Percentiles rank a stretch among this genome's conserved stretches.
phyloP scores from a whole-genome alignment of 2,888 invertebrate genomes.

The Agrotis ipsilon region DNA sequence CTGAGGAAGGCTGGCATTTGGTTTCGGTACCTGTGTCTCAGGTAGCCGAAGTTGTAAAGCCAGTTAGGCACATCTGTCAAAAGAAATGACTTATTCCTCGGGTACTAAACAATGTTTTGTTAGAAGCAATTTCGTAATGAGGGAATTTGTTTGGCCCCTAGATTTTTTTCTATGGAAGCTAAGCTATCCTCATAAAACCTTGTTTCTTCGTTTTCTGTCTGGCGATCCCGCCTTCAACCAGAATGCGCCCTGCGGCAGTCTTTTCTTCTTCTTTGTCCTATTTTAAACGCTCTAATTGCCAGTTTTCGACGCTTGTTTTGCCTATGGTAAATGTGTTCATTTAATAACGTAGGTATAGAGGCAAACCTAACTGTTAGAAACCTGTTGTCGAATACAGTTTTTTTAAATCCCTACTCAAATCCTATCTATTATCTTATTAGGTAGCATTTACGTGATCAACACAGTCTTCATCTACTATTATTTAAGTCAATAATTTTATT shows the following conservation, averaged over 20 bases:
- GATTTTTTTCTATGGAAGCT: conserved; percentile 24
- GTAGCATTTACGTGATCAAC: neutral
- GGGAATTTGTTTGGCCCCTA: conserved; percentile 15
- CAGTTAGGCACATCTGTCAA: conserved; percentile 37
- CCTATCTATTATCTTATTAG: neutral
- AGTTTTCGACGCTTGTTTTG: conserved; percentile 29
- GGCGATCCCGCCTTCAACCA: conserved; percentile 39
- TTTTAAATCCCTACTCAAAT: no score
- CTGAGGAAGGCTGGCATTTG: conserved; percentile 32
- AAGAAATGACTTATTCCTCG: conserved; percentile 16
- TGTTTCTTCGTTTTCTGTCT: conserved; percentile 50
- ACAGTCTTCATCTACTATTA: neutral
- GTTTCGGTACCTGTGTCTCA: conserved; percentile 54
- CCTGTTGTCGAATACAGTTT: no score
- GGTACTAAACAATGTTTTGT: conserved; percentile 13
- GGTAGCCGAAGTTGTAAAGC: conserved; percentile 44
- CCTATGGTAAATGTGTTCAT: conserved; percentile 11
- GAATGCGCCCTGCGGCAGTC: conserved; percentile 45
- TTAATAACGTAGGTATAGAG: neutral
- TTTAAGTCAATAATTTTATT: no score
- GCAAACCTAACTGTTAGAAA: neutral
- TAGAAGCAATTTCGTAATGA: conserved; percentile 19
- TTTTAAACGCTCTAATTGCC: conserved; percentile 41
- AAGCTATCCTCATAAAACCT: conserved; percentile 37
- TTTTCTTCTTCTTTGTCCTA: conserved; percentile 40